A percentile compares a stretch with the other conserved stretches of the same genome.
Evolutionary conservation across 1,140 invertebrate genomes (phyloP).

Genomic region (Samia ricini): DNA sequence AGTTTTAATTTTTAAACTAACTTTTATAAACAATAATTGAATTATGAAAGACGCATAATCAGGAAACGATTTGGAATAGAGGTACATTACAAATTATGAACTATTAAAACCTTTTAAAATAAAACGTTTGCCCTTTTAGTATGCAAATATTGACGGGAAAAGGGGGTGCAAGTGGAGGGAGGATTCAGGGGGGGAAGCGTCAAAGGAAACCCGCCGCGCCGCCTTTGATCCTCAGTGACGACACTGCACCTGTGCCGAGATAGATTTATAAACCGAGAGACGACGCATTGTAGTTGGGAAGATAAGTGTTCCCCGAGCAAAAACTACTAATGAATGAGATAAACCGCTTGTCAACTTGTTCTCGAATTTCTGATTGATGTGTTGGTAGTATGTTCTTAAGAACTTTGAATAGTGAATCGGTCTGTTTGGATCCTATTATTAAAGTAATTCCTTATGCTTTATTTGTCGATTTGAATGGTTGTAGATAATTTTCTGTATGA

Average conservation of each 20-base stretch:
- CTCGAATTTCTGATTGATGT: neutral
- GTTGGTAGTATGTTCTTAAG: neutral
- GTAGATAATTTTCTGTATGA: neutral
- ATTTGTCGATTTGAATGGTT: neutral
- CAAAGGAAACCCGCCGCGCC: constrained; percentile 28
- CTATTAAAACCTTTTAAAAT: constrained; percentile 22
- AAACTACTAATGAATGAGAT: neutral
- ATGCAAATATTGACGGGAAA: constrained; percentile 37
- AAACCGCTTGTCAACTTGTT: neutral
- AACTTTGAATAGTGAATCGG: neutral
- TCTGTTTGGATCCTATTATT: neutral
- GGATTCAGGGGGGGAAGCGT: neutral
- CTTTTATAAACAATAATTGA: too few relatives aligned
- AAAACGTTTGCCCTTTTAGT: constrained; percentile 31
- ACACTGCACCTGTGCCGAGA: constrained; percentile 19
- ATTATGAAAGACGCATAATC: neutral
- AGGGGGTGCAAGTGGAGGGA: too few relatives aligned
- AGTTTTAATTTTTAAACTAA: too few relatives aligned
- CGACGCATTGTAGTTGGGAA: neutral
- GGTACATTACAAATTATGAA: neutral
- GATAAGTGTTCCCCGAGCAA: neutral
- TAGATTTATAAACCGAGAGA: neutral
- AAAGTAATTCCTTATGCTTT: neutral
- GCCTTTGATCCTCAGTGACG: constrained; percentile 25
- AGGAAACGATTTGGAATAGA: neutral